These are phyloP conservation scores for Tinea pellionella DNA, from an alignment of 2,888 invertebrate species.

Conservation along the genomic window DNA sequence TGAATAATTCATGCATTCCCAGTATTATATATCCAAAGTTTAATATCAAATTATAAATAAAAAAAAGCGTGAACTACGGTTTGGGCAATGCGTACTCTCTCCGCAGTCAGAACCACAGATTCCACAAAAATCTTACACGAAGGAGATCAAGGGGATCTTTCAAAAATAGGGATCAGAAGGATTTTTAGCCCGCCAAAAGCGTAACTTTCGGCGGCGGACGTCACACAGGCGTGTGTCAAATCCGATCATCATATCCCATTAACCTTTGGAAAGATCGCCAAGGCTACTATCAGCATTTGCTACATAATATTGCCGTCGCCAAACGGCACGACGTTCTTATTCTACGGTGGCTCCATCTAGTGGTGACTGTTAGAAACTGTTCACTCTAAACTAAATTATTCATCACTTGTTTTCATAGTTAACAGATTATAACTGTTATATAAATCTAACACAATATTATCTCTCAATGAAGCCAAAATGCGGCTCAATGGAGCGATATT, in stretches of 20 bases:
- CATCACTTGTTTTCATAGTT: background rate
- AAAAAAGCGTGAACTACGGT: background rate
- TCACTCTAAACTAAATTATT: background rate
- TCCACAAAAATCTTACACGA: background rate
- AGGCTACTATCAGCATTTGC: background rate
- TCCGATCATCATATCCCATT: constrained; percentile 64
- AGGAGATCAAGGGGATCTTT: background rate
- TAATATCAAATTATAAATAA: background rate
- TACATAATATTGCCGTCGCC: constrained; percentile 17
- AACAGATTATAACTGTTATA: background rate
- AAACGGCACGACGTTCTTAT: constrained; percentile 31
- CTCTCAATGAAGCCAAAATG: too few species aligned
- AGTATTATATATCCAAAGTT: background rate
- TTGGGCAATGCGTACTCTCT: too few species aligned
- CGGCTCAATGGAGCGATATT: too few species aligned
- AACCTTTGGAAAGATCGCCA: constrained; percentile 62
- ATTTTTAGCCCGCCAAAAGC: constrained; percentile 53
- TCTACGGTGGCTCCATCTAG: constrained; percentile 33
- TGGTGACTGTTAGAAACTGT: constrained; percentile 14
- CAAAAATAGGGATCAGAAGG: constrained; percentile 46
- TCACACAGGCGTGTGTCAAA: constrained; percentile 50
- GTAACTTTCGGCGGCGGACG: constrained; percentile 59
- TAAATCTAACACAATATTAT: too few species aligned
- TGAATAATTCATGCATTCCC: background rate
- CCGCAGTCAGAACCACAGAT: too few species aligned